A percentile compares a stretch with the other conserved stretches of the same genome.
phyloP scores from a whole-genome alignment of 1,140 invertebrate genomes.

The Zophobas atratus region DNA sequence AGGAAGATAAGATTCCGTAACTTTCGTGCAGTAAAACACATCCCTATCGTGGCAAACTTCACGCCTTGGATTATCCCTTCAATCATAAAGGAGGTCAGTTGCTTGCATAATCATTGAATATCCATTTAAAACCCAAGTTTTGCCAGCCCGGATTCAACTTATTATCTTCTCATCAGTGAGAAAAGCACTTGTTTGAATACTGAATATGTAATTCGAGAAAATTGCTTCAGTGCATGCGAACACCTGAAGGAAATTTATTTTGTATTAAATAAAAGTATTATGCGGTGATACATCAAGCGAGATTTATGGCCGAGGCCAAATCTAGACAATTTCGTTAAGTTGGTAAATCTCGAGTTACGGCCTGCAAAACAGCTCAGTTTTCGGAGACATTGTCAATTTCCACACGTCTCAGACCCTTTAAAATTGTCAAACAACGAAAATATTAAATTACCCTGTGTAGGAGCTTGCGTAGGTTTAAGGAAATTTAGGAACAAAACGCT shows the following conservation, averaged over 20 bases:
- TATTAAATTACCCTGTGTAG: constrained; percentile 6
- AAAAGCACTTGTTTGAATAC: constrained; percentile 29
- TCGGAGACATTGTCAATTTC: constrained; percentile 6
- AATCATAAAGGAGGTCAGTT: too few species aligned
- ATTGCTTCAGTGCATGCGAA: not conserved
- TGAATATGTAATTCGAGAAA: constrained; percentile 13
- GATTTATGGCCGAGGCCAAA: too few species aligned
- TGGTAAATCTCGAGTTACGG: constrained; percentile 4
- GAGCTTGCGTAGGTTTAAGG: not conserved
- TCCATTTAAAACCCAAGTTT: not conserved
- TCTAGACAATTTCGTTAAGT: too few species aligned
- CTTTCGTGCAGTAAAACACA: too few species aligned
- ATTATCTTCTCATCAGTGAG: constrained; percentile 10
- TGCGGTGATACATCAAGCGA: too few species aligned
- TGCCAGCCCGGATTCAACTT: constrained; percentile 4
- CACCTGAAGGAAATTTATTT: not conserved
- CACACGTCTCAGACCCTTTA: constrained; percentile 10
- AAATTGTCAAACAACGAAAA: constrained; percentile 30
- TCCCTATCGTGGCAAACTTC: too few species aligned
- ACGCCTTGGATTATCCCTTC: too few species aligned
- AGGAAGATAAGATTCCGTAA: too few species aligned
- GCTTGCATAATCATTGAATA: not conserved
- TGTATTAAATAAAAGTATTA: not conserved
- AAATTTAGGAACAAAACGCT: too few species aligned
- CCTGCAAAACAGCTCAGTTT: constrained; percentile 21